Percentiles rank a stretch among this genome's conserved stretches.
Conservation (phyloP, 2,888 invertebrate genomes). For the Eumacrocentrus americanus region DNA sequence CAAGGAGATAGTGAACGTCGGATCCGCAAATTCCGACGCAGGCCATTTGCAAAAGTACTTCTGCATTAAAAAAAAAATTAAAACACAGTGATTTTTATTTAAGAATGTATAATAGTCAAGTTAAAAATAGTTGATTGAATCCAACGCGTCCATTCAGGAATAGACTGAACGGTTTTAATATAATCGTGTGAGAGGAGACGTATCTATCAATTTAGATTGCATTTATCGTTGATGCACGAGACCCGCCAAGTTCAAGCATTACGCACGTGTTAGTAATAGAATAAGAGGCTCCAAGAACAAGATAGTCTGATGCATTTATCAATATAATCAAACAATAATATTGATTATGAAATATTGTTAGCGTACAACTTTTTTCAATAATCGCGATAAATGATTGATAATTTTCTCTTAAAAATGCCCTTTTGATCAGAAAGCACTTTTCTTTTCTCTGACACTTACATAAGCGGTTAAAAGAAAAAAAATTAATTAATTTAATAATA, state of each 20-base stretch:
- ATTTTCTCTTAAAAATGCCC: no score
- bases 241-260: no score
- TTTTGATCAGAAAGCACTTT: no score
- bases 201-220: neutral
- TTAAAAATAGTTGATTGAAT: conserved; percentile 3
- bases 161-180: neutral
- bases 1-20: conserved; percentile 77
- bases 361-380: neutral
- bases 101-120: neutral
- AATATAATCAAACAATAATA: no score
- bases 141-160: neutral
- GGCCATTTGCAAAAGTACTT: conserved; percentile 87
- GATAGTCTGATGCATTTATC: no score
- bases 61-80: conserved; percentile 62
- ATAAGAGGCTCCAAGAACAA: no score
- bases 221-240: no score
- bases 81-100: neutral
- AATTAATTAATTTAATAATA: neutral
- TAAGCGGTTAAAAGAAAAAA: neutral
- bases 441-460: no score
- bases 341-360: no score
- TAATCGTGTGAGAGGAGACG: neutral
- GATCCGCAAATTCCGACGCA: conserved; percentile 97
- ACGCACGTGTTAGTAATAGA: neutral
- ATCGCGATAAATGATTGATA: neutral